These are phyloP conservation scores for Procapra przewalskii DNA, from an alignment of 2,113 vertebrate genomes.

Conservation along the genomic window DNA sequence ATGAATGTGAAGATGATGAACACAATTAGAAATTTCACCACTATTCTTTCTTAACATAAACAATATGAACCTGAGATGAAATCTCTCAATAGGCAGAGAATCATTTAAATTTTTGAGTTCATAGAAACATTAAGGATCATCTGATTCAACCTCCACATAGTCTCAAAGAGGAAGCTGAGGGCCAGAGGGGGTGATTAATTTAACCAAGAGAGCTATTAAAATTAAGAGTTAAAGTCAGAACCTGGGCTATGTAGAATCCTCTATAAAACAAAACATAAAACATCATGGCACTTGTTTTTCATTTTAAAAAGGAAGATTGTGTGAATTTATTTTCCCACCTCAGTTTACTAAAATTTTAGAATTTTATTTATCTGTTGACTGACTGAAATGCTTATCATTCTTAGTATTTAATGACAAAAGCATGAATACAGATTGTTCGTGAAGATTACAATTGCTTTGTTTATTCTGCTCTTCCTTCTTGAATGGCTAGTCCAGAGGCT, in stretches of 20 bases:
- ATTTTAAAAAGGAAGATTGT: neutral
- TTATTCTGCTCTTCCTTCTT: constrained; percentile 62
- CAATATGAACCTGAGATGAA: neutral
- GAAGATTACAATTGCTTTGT: neutral
- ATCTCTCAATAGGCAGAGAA: neutral
- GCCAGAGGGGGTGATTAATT: neutral
- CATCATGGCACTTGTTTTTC: neutral
- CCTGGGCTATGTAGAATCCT: neutral
- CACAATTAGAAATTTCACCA: neutral
- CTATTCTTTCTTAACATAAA: neutral
- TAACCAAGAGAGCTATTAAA: neutral
- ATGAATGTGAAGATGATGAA: neutral
- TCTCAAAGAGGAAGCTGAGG: neutral
- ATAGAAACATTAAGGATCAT: neutral
- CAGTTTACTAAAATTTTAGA: neutral
- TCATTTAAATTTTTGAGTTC: neutral
- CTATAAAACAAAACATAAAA: neutral
- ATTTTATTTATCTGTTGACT: neutral
- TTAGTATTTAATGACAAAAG: neutral
- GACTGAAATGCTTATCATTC: neutral
- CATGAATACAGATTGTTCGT: neutral
- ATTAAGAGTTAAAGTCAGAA: neutral
- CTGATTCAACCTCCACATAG: neutral
- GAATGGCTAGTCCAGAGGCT: constrained; percentile 42
- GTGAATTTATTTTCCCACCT: neutral